Percentiles rank a stretch among this genome's conserved stretches.
Conservation (phyloP, 2,113 vertebrate species). For the Marmota flaviventris region DNA sequence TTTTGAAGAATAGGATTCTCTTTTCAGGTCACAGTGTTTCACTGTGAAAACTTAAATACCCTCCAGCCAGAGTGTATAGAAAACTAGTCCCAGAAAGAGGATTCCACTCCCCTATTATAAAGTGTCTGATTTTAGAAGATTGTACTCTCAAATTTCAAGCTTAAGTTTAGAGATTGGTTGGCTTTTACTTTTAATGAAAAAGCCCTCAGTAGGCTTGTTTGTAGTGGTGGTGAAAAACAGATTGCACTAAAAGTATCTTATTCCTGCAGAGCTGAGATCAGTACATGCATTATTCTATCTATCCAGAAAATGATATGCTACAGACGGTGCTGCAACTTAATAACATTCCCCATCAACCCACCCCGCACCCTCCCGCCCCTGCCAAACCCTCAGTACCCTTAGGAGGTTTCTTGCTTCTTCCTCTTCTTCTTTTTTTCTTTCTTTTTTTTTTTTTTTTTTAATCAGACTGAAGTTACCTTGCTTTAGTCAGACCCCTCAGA, state of each 20-base stretch:
- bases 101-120: slow-evolving; percentile 17
- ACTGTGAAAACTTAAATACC: slow-evolving; percentile 28
- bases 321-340: not conserved
- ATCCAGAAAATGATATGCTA: slow-evolving; percentile 61
- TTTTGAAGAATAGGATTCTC: slow-evolving; percentile 41
- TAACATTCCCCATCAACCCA: not conserved
- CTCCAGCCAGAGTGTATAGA: slow-evolving; percentile 30
- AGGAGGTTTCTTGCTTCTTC: not conserved
- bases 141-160: slow-evolving; percentile 43
- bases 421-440: not conserved
- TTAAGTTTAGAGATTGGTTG: slow-evolving; percentile 29
- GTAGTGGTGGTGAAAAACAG: slow-evolving; percentile 36
- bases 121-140: slow-evolving; percentile 35
- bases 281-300: slow-evolving; percentile 33
- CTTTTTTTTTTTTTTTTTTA: no score
- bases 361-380: not conserved
- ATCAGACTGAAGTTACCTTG: not conserved
- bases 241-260: slow-evolving; percentile 55
- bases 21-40: not conserved
- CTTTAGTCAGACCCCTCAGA: not conserved
- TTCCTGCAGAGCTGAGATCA: slow-evolving; percentile 60
- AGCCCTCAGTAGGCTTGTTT: slow-evolving; percentile 59
- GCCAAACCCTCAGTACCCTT: not conserved
- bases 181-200: slow-evolving; percentile 75
- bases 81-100: slow-evolving; percentile 36